Evolutionary conservation across 2,888 invertebrate genomes (phyloP).

Genomic region (Euclidia mi): DNA sequence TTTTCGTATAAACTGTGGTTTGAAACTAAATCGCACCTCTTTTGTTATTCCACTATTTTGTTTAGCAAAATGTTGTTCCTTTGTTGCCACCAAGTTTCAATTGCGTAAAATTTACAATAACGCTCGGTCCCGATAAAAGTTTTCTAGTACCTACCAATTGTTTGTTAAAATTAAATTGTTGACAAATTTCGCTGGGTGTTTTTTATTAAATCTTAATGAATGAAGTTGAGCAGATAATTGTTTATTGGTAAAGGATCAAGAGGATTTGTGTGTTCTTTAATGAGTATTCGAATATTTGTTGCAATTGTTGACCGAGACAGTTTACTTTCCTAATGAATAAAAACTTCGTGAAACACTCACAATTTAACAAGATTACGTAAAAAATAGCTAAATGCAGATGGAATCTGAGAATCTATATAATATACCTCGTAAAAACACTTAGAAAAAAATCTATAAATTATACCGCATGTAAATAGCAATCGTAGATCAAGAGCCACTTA

Average conservation of each 20-base stretch:
- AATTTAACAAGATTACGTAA: no score
- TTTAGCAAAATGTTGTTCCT: conserved; percentile 32
- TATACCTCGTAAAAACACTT: no score
- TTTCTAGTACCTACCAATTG: conserved; percentile 23
- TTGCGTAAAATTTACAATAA: conserved; percentile 32
- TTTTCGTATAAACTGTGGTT: conserved; percentile 17
- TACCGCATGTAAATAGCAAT: no score
- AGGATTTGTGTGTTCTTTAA: not conserved
- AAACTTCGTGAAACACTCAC: no score
- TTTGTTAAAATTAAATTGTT: conserved; percentile 40
- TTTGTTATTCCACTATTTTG: conserved; percentile 39
- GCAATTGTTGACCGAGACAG: no score
- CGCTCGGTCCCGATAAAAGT: conserved; percentile 35
- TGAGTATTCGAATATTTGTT: not conserved
- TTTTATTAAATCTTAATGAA: conserved; percentile 26
- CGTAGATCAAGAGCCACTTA: no score
- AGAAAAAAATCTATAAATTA: no score
- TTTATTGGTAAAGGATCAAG: not conserved
- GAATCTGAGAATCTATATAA: no score
- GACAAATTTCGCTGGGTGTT: conserved; percentile 9
- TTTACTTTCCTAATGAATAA: no score
- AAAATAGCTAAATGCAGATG: no score
- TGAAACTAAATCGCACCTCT: conserved; percentile 41
- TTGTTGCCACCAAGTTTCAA: conserved; percentile 38
- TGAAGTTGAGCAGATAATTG: conserved; percentile 5